Conservation (phyloP, 1,140 invertebrate species). For the Araneus ventricosus region DNA sequence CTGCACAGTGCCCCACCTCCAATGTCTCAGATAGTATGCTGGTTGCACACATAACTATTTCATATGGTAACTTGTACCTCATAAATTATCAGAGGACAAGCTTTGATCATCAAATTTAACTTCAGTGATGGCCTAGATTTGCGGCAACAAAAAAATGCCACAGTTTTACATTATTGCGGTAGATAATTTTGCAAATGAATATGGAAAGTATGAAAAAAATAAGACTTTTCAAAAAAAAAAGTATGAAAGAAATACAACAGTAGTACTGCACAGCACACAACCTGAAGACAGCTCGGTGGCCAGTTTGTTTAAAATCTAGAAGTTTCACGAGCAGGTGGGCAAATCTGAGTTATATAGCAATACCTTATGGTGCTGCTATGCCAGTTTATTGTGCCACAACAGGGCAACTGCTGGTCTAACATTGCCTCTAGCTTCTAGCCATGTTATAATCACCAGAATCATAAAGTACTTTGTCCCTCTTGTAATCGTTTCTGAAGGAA, state of each 20-base stretch:
- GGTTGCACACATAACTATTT: slow-evolving; percentile 5
- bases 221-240: slow-evolving; percentile 26
- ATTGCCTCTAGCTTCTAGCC: slow-evolving; percentile 92
- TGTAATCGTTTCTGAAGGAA: slow-evolving; percentile 96
- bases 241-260: slow-evolving; percentile 6
- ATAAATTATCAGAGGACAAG: slow-evolving; percentile 4
- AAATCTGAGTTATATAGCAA: slow-evolving; percentile 95
- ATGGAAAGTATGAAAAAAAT: slow-evolving; percentile 30
- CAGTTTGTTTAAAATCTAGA: slow-evolving; percentile 89
- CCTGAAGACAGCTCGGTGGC: slow-evolving; percentile 76
- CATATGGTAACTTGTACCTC: neutral
- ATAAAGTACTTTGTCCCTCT: slow-evolving; percentile 98
- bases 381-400: slow-evolving; percentile 78
- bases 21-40: neutral
- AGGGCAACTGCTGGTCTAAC: slow-evolving; percentile 79
- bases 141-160: slow-evolving; percentile 13
- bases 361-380: slow-evolving; percentile 85
- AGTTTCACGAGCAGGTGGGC: slow-evolving; percentile 92
- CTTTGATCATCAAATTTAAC: slow-evolving; percentile 5
- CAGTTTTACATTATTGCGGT: neutral
- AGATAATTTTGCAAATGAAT: slow-evolving; percentile 31
- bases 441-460: slow-evolving; percentile 99
- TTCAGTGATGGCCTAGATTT: slow-evolving; percentile 1
- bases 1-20: neutral
- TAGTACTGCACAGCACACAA: neutral